Conservation (phyloP, 2,888 invertebrate species). For the Lasioglossum leucozonium region DNA sequence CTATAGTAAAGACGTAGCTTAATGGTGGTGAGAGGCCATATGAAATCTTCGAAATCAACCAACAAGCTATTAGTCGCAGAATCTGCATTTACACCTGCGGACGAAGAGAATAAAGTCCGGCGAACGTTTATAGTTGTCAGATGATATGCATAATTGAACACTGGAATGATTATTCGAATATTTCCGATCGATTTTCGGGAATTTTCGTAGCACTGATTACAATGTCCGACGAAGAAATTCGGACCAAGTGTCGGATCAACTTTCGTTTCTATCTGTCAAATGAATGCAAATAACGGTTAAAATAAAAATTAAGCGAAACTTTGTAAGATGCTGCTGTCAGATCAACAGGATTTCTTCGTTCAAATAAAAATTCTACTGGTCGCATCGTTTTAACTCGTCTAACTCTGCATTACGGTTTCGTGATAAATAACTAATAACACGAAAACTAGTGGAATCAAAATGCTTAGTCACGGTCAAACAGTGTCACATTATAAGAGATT, state of each 20-base stretch:
- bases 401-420: background rate
- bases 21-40: background rate
- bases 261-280: too few species aligned
- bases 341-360: background rate
- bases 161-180: background rate
- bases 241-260: too few species aligned
- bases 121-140: background rate
- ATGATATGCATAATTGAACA: background rate
- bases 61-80: fast-evolving
- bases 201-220: background rate
- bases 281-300: background rate
- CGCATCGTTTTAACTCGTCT: too few species aligned
- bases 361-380: background rate
- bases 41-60: background rate
- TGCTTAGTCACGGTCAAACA: too few species aligned
- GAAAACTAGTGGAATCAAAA: background rate
- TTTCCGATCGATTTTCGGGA: background rate
- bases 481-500: too few species aligned
- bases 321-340: background rate
- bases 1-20: background rate
- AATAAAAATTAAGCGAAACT: background rate
- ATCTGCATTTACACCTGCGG: background rate
- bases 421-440: background rate
- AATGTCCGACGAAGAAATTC: too few species aligned
- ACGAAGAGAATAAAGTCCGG: background rate